These are phyloP conservation scores for Paedocypris micromegethes DNA, from an alignment of 2,797 vertebrate species.

Conservation along the genomic window DNA sequence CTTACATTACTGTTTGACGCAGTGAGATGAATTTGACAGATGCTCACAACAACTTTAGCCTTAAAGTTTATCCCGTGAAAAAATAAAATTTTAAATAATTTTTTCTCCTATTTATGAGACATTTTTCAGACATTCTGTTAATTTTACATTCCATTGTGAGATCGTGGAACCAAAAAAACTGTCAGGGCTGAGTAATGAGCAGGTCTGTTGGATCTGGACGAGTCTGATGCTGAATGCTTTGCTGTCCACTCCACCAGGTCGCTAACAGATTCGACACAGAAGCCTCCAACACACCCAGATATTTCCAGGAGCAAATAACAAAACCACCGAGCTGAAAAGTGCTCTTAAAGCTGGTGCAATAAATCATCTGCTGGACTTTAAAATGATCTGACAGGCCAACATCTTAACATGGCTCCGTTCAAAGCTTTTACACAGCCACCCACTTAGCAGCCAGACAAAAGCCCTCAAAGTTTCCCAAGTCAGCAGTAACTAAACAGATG, in stretches of 20 bases:
- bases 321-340: constrained; percentile 15
- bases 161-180: no score
- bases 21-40: no score
- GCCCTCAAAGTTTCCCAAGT: constrained; percentile 9
- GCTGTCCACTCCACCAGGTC: constrained; percentile 19
- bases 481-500: constrained; percentile 13
- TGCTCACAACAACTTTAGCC: no score
- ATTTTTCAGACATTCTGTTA: neutral
- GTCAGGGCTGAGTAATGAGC: no score
- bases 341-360: constrained; percentile 17
- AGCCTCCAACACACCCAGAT: constrained; percentile 9
- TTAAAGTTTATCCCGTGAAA: no score
- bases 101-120: neutral
- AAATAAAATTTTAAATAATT: no score
- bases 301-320: constrained; percentile 21
- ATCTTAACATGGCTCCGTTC: no score
- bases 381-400: no score
- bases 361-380: constrained; percentile 6
- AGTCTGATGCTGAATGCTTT: constrained; percentile 9
- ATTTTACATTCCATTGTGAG: no score
- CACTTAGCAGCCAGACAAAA: constrained; percentile 21
- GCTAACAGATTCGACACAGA: constrained; percentile 21
- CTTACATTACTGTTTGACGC: no score
- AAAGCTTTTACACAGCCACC: constrained; percentile 3
- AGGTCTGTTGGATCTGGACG: neutral